A percentile compares a stretch with the other conserved stretches of the same genome.
phyloP scores from a whole-genome alignment of 1,140 invertebrate species.

The Phocides pigmalion region DNA sequence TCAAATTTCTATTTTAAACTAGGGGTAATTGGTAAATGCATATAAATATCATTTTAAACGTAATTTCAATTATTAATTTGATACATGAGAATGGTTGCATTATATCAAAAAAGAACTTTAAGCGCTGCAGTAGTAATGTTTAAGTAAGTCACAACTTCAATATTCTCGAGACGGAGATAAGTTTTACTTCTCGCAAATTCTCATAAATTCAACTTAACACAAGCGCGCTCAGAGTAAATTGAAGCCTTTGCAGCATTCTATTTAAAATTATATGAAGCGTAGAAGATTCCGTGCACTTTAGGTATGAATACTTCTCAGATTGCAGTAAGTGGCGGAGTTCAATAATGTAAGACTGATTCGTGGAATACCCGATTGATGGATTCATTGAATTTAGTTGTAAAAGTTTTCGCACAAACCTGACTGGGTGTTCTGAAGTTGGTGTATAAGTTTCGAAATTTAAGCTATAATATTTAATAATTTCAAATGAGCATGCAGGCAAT shows the following conservation, averaged over 20 bases:
- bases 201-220: conserved; percentile 2
- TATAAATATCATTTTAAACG: too few species aligned
- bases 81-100: too few species aligned
- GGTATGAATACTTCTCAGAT: too few species aligned
- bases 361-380: background rate
- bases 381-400: background rate
- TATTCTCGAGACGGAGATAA: background rate
- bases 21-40: too few species aligned
- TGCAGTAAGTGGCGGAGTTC: background rate
- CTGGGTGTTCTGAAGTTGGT: too few species aligned
- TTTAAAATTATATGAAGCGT: conserved; percentile 5
- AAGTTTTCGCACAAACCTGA: background rate
- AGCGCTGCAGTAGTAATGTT: background rate
- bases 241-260: background rate
- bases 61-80: too few species aligned
- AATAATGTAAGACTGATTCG: background rate
- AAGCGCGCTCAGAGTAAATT: background rate
- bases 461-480: too few species aligned
- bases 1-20: too few species aligned
- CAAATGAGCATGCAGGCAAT: too few species aligned
- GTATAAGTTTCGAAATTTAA: too few species aligned
- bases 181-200: background rate
- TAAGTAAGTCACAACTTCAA: background rate
- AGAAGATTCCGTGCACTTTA: background rate
- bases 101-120: background rate